phyloP scores from a whole-genome alignment of 2,888 invertebrate genomes.

The Sabatieria punctata region DNA sequence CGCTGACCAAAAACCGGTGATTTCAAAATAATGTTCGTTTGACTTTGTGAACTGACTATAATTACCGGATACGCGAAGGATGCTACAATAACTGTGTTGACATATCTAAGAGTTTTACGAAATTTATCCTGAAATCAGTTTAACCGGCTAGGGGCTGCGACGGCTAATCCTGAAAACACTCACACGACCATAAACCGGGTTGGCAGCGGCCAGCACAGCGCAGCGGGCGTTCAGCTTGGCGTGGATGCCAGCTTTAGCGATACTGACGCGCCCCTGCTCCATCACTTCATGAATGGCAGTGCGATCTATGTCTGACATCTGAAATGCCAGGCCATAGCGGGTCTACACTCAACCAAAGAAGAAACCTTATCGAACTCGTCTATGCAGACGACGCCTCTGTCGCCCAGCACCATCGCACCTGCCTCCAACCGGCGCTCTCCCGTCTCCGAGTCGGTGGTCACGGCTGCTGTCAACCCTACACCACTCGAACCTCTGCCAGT shows the following conservation, averaged over 20 bases:
- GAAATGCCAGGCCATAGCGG: slow-evolving; percentile 30
- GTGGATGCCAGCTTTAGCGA: slow-evolving; percentile 94
- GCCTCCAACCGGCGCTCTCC: slow-evolving; percentile 61
- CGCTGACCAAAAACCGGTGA: no score
- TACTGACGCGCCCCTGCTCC: slow-evolving; percentile 90
- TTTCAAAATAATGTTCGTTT: no score
- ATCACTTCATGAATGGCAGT: slow-evolving; percentile 99
- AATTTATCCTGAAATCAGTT: no score
- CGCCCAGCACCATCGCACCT: slow-evolving; percentile 98
- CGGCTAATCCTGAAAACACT: not conserved
- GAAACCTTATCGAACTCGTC: slow-evolving; percentile 73
- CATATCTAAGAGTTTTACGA: no score
- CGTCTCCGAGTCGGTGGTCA: slow-evolving; percentile 84
- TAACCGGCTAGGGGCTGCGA: not conserved
- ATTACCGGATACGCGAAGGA: no score
- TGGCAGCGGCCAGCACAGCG: slow-evolving; percentile 95
- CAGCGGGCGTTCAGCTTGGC: slow-evolving; percentile 86
- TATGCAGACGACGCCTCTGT: slow-evolving; percentile 86
- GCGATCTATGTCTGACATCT: slow-evolving; percentile 96
- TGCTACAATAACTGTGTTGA: no score
- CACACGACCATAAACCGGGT: slow-evolving; percentile 92
- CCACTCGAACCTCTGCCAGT: slow-evolving; percentile 96
- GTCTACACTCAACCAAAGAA: not conserved
- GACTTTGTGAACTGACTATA: no score
- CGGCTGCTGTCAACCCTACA: slow-evolving; percentile 94